Evolutionary conservation across 2,113 vertebrate genomes (phyloP), one percentile per base, ranked within the genome.

Genomic region (Engystomops pustulosus): DNA sequence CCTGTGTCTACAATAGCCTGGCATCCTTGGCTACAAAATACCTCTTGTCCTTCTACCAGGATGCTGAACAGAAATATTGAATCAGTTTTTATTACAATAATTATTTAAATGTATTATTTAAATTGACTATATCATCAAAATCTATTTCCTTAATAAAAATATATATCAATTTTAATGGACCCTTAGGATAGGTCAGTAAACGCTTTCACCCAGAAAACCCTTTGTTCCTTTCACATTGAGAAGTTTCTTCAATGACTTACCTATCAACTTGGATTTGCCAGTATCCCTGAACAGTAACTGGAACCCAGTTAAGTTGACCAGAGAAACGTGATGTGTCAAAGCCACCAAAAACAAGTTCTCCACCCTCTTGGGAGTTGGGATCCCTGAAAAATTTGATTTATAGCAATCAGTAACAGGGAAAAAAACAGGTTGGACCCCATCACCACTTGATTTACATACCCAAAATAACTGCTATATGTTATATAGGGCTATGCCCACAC

Each of bases 1-100:
- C 93, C 93, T 0, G 94, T 94, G 91, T 95, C 93, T 87, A 94
- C 92, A n/a, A 93, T 93, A 86, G 93, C 93, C 87, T 94, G 93
- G 87, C 93, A 94, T 84, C 93, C 87, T 0, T 75, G 18, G 0
- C 17, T 38, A 14, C 93, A 94, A 86, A 94, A 93, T 25, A 55
- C 53, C 80, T 85, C 53, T 0, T 82, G 62, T 6, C 89, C 89
- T 0, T 49, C 91, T 23, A 92, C 65, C 85, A 91, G 90, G 87
- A 94, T 86, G 69, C 94, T 95, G 89, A 23, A 27, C 58, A 44
- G 49, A 41, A 77, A 72, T 27, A 60, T n/a, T 67, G 44, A 74
- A 20, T 20, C 27, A 18, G 3, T 15, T 27, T 30, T n/a, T n/a
- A n/a, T n/a, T n/a, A n/a, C n/a, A n/a, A n/a, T n/a, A n/a, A n/a